Conservation (phyloP, 2,888 invertebrate genomes). For the Thumatha senex region DNA sequence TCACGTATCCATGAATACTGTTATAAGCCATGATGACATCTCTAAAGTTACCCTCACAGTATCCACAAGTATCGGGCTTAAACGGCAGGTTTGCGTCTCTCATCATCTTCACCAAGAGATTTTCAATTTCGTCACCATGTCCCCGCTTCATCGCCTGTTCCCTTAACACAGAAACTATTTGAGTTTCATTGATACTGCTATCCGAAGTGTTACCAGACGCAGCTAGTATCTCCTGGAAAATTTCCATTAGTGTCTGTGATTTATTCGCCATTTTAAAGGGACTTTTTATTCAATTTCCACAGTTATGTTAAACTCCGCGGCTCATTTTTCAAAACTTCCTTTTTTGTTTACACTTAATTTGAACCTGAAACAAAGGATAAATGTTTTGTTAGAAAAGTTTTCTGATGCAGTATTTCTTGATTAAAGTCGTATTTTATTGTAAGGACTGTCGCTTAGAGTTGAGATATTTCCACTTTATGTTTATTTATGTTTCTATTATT, state of each 20-base stretch:
- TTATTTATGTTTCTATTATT: too few relatives aligned
- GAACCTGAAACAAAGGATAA: constrained; percentile 33
- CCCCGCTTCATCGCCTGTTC: constrained; percentile 59
- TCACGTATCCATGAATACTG: constrained; percentile 91
- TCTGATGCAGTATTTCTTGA: constrained; percentile 8
- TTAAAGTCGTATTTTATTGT: constrained; percentile 16
- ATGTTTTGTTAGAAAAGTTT: constrained; percentile 14
- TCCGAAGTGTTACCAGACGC: constrained; percentile 71
- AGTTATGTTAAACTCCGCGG: constrained; percentile 7
- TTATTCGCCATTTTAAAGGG: constrained; percentile 64
- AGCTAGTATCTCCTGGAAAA: constrained; percentile 74
- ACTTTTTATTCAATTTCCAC: constrained; percentile 5
- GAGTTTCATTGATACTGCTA: constrained; percentile 61
- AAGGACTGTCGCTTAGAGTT: constrained; percentile 1
- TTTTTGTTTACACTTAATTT: constrained; percentile 9
- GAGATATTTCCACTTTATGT: too few relatives aligned
- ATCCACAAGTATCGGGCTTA: constrained; percentile 69
- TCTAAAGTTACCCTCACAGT: constrained; percentile 84
- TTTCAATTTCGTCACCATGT: constrained; percentile 57
- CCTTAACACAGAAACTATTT: constrained; percentile 63
- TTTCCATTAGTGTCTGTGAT: constrained; percentile 66
- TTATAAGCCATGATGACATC: constrained; percentile 86
- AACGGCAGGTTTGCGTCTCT: constrained; percentile 60
- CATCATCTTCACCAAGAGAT: constrained; percentile 64
- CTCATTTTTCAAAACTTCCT: constrained; percentile 17